phyloP scores from a whole-genome alignment of 1,140 invertebrate genomes.

The Aphaenogaster rudis region DNA sequence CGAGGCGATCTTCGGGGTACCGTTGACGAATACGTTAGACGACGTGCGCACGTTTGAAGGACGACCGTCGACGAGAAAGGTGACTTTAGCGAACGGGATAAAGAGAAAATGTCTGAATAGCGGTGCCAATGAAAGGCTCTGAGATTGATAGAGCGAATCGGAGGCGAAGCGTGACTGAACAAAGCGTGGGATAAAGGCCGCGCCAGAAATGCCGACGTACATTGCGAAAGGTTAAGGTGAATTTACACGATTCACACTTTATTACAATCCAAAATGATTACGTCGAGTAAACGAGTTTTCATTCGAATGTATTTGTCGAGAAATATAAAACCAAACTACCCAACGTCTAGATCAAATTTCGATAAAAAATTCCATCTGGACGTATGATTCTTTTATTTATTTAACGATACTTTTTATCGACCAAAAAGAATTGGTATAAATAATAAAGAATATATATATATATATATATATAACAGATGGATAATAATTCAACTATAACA shows the following conservation, averaged over 20 bases:
- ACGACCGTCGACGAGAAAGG: constrained; percentile 54
- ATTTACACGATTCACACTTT: constrained; percentile 40
- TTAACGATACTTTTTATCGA: background rate
- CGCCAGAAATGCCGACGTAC: constrained; percentile 31
- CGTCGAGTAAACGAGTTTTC: background rate
- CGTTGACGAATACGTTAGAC: constrained; percentile 50
- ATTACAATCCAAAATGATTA: constrained; percentile 49
- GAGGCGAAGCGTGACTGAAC: constrained; percentile 51
- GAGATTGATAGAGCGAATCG: constrained; percentile 70
- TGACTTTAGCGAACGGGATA: constrained; percentile 28
- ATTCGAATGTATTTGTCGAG: background rate
- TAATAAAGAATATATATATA: constrained; percentile 10
- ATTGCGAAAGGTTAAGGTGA: constrained; percentile 60
- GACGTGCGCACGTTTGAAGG: constrained; percentile 45
- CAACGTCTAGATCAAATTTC: background rate
- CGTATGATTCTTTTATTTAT: background rate
- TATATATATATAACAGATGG: constrained; percentile 14
- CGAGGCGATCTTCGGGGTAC: constrained; percentile 1
- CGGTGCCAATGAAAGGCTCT: constrained; percentile 67
- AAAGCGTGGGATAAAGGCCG: constrained; percentile 62
- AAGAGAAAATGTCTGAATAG: constrained; percentile 61
- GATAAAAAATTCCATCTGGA: background rate
- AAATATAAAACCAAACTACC: background rate
- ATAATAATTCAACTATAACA: background rate
- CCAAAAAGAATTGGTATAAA: background rate